These are phyloP conservation scores for Thymallus thymallus DNA, from an alignment of 2,113 vertebrate genomes.

Conservation along the genomic window DNA sequence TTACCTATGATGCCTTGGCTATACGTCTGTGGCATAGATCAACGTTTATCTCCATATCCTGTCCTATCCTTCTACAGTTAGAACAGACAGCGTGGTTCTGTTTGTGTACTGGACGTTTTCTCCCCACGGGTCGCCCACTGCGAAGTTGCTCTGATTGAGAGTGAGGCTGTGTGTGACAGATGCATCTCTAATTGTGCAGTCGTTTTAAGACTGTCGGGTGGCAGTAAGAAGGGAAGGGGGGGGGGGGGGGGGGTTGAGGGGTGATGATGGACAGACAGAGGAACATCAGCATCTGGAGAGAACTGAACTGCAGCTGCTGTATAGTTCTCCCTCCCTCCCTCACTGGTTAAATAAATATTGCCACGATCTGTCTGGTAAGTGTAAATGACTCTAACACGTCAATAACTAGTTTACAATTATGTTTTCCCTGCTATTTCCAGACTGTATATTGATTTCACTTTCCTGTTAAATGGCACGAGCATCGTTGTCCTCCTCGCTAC, in stretches of 20 bases:
- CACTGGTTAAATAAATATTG: constrained; percentile 79
- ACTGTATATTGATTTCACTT: constrained; percentile 78
- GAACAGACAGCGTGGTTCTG: too few species aligned
- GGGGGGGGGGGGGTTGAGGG: constrained; percentile 20
- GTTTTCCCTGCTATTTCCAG: constrained; percentile 71
- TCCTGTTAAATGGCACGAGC: constrained; percentile 61
- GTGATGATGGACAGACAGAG: constrained; percentile 75
- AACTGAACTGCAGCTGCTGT: constrained; percentile 71
- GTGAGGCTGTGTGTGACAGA: constrained; percentile 68
- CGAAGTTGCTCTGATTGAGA: constrained; percentile 21
- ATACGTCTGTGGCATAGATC: too few species aligned
- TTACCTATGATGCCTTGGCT: too few species aligned
- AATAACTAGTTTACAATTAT: constrained; percentile 79
- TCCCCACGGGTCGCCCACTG: neutral
- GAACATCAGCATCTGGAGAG: constrained; percentile 77
- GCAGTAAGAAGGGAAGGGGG: constrained; percentile 66
- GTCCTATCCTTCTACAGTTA: too few species aligned
- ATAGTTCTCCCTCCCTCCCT: constrained; percentile 43
- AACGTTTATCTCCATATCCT: too few species aligned
- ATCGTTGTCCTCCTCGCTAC: constrained; percentile 55
- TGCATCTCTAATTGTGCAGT: constrained; percentile 80
- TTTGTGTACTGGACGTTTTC: too few species aligned
- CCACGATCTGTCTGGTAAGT: constrained; percentile 78
- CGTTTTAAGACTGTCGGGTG: constrained; percentile 80
- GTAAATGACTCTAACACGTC: constrained; percentile 77